Evolutionary conservation across 2,888 invertebrate species (phyloP).

Genomic region (Diarsia rubi): DNA sequence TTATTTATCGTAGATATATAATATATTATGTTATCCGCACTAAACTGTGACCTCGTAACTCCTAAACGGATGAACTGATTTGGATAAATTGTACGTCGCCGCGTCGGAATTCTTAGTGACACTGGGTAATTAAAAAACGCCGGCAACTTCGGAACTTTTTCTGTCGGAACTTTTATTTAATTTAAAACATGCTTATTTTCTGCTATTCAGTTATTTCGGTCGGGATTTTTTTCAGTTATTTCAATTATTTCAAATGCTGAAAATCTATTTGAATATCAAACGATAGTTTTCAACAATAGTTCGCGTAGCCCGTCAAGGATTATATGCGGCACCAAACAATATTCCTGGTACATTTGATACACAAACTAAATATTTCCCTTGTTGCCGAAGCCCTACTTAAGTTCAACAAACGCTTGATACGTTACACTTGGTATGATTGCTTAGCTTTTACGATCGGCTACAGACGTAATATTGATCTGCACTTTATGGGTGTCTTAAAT

Average conservation of each 20-base stretch:
- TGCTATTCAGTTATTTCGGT: not conserved
- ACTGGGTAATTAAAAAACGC: too few relatives aligned
- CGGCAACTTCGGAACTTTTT: too few relatives aligned
- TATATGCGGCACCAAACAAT: constrained; percentile 1
- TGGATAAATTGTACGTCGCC: too few relatives aligned
- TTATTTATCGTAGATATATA: too few relatives aligned
- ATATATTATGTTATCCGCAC: too few relatives aligned
- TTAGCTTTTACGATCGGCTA: constrained; percentile 60
- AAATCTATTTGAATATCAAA: constrained; percentile 12
- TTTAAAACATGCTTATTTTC: not conserved
- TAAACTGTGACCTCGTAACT: too few relatives aligned
- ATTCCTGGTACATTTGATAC: constrained; percentile 28
- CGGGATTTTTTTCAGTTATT: not conserved
- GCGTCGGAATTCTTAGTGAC: too few relatives aligned
- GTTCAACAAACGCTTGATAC: constrained; percentile 52
- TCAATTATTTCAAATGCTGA: not conserved
- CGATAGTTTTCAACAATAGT: not conserved
- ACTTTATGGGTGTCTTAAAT: constrained; percentile 63
- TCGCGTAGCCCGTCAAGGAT: constrained; percentile 9
- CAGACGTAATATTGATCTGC: constrained; percentile 62
- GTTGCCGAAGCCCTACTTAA: constrained; percentile 33
- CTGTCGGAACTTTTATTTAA: too few relatives aligned
- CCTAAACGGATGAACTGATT: too few relatives aligned
- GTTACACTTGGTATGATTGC: constrained; percentile 64
- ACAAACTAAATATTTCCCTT: constrained; percentile 35